Base-by-base conservation (phyloP, 53 echinoderm and acorn worm genomes). In the Glandiceps talaboti region DNA sequence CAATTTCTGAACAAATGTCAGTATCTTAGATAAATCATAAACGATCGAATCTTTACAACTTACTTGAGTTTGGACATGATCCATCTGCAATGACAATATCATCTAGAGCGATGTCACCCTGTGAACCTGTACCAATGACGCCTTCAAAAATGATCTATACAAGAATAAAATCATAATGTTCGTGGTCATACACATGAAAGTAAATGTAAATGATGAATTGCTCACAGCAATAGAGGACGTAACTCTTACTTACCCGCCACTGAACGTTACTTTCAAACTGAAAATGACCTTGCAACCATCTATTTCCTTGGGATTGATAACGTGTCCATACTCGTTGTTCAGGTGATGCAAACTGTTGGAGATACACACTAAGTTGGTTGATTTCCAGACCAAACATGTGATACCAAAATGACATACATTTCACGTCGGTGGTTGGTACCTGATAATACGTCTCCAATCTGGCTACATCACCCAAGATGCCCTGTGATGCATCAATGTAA, bases 31-130 rank as follows among this genome's bases (percentile, higher is more conserved):
- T n/a, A n/a, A n/a, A n/a, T n/a, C n/a, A n/a, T n/a, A n/a, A n/a
- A n/a, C n/a, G n/a, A n/a, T n/a, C n/a, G n/a, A n/a, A n/a, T n/a
- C 64, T 45, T 20, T 45, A 45, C 6, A 45, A 45, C 64, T 45
- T 45, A 32, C 93, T 92, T 93, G 86, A 10, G 74, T 32, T 73
- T 29, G 64, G 64, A 45, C 64, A 45, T 6, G 64, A 20, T 12
- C 64, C 64, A 45, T 45, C 64, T 45, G 20, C 20, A 20, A 45
- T 45, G 20, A 20, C 20, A 12, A 45, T 20, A 45, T 45, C 64
- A 45, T 45, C 64, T 12, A 45, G 64, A 12, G 64, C 64, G 20
- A 45, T 45, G 64, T 45, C 64, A 45, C 64, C 20, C 6, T 20
- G 64, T 6, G 20, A 45, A 20, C 64, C 20, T 6, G 6, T 6